These are phyloP conservation scores for Hemicordylus capensis DNA, from an alignment of 2,113 vertebrate species.

Conservation along the genomic window DNA sequence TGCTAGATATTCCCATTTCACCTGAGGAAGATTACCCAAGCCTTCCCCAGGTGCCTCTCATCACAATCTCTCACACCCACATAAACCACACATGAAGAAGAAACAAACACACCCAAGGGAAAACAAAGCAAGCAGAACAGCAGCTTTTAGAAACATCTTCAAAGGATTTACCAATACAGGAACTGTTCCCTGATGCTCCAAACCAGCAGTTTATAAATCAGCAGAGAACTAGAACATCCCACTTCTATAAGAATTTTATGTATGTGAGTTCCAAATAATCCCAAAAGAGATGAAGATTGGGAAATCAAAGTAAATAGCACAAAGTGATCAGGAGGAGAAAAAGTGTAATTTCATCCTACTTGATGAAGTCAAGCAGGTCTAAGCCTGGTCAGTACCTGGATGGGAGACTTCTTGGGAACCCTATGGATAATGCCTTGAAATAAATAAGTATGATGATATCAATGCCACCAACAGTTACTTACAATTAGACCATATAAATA, in stretches of 20 bases:
- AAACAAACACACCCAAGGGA: conserved; percentile 26
- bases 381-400: background rate
- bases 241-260: conserved; percentile 10
- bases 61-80: conserved; percentile 13
- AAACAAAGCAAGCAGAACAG: conserved; percentile 4
- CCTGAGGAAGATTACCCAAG: background rate
- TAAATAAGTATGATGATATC: too few species aligned
- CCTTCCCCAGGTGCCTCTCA: background rate
- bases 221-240: conserved; percentile 14
- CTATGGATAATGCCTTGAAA: background rate
- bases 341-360: background rate
- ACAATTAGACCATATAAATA: too few species aligned
- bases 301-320: background rate
- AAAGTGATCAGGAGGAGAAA: background rate
- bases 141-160: conserved; percentile 37
- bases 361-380: background rate
- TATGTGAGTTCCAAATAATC: conserved; percentile 1
- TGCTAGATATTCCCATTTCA: conserved; percentile 1
- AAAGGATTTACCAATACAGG: background rate
- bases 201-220: background rate
- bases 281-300: background rate
- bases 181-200: background rate
- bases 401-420: background rate
- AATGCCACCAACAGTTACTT: too few species aligned
- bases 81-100: rapidly evolving